Conservation (phyloP, 2,888 invertebrate genomes). For the Platerodrilus igneus region DNA sequence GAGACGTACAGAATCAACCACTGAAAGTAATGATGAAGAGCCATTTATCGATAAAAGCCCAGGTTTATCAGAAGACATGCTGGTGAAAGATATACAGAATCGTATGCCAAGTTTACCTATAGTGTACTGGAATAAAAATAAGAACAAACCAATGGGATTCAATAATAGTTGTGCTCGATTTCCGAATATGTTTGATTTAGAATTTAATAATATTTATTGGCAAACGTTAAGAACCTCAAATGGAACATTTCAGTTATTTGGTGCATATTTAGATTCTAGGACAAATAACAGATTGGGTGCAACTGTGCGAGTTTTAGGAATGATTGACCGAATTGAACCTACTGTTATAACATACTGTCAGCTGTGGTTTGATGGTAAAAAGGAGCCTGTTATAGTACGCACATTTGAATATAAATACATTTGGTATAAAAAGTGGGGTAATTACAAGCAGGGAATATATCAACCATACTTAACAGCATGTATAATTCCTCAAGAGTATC, state of each 20-base stretch:
- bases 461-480: conserved; percentile 90
- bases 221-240: conserved; percentile 76
- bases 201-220: conserved; percentile 93
- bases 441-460: conserved; percentile 84
- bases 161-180: conserved; percentile 77
- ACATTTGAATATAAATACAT: conserved; percentile 89
- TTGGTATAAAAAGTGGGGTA: conserved; percentile 93
- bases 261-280: conserved; percentile 83
- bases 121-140: conserved; percentile 78
- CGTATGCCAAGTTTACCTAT: conserved; percentile 80
- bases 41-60: conserved; percentile 59
- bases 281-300: conserved; percentile 75
- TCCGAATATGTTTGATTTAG: conserved; percentile 84
- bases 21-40: conserved; percentile 51
- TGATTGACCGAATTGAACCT: conserved; percentile 87
- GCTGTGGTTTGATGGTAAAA: conserved; percentile 83
- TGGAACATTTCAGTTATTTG: conserved; percentile 87
- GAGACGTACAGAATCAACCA: conserved; percentile 44
- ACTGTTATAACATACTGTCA: conserved; percentile 78
- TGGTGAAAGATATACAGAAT: conserved; percentile 72
- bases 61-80: conserved; percentile 64
- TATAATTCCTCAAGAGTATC: conserved; percentile 73
- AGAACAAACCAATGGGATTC: conserved; percentile 65
- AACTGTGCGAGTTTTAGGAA: conserved; percentile 73
- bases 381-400: conserved; percentile 74